A percentile compares a stretch with the other conserved stretches of the same genome.
phyloP scores from a whole-genome alignment of 2,797 vertebrate species.

The Aldrovandia affinis region DNA sequence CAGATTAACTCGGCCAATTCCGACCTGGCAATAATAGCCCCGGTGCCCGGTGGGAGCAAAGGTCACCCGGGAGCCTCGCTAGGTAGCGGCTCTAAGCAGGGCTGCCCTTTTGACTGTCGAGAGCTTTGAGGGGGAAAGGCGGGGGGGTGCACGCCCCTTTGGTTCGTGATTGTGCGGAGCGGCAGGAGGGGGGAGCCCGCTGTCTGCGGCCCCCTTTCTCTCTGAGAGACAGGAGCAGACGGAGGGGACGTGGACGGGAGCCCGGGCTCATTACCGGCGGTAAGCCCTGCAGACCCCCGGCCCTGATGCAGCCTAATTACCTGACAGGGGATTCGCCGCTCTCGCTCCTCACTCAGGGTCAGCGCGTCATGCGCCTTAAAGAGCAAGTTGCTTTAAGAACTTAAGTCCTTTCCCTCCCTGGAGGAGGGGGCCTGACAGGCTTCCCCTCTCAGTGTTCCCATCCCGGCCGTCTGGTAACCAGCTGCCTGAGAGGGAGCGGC shows the following conservation, averaged over 20 bases:
- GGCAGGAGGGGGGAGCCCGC: background rate
- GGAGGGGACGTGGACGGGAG: conserved; percentile 45
- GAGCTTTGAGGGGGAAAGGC: conserved; percentile 15
- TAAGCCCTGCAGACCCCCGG: conserved; percentile 57
- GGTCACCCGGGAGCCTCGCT: conserved; percentile 53
- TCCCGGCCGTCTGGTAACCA: conserved; percentile 14
- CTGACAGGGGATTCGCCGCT: conserved; percentile 69
- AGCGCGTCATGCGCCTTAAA: conserved; percentile 56
- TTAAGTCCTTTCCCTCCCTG: conserved; percentile 57
- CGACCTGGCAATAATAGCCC: conserved; percentile 54
- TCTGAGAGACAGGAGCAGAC: conserved; percentile 46
- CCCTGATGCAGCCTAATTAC: conserved; percentile 73
- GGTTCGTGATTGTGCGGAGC: conserved; percentile 46
- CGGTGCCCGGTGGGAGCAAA: conserved; percentile 58
- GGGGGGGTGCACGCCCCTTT: conserved; percentile 31
- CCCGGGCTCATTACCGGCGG: conserved; percentile 66
- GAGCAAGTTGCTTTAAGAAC: conserved; percentile 61
- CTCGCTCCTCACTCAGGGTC: conserved; percentile 59
- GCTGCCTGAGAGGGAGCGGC: background rate
- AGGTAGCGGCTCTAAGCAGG: conserved; percentile 26
- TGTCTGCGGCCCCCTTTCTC: conserved; percentile 14
- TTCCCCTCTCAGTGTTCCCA: conserved; percentile 17
- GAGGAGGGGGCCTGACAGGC: conserved; percentile 59
- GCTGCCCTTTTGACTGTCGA: conserved; percentile 43
- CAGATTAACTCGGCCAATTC: conserved; percentile 61